Evolutionary conservation across 2,888 invertebrate genomes (phyloP).

Genomic region (Zygogramma bicolorata): DNA sequence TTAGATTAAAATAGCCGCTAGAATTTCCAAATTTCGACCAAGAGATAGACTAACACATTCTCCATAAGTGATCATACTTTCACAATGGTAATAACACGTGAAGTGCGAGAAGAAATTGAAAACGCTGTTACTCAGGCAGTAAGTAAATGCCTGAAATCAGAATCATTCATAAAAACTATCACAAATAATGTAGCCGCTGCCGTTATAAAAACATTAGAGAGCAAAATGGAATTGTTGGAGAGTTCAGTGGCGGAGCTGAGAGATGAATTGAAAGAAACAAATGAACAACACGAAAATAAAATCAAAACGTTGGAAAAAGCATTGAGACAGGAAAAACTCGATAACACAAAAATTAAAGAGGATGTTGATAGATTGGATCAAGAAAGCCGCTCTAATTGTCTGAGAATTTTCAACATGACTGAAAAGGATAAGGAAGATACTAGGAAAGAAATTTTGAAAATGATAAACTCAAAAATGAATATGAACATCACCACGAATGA

Average conservation of each 20-base stretch:
- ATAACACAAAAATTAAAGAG: not conserved
- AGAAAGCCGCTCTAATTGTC: not conserved
- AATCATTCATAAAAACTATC: conserved; percentile 10
- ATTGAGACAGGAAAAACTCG: not conserved
- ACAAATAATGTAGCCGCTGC: conserved; percentile 16
- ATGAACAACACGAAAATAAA: not conserved
- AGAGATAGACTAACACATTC: not conserved
- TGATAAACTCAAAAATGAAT: conserved; percentile 7
- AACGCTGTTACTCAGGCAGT: conserved; percentile 13
- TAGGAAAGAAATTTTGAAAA: not conserved
- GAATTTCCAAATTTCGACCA: not conserved
- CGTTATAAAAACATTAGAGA: conserved; percentile 16
- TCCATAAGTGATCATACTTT: not conserved
- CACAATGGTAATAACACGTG: conserved; percentile 12
- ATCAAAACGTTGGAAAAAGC: not conserved
- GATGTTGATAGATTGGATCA: conserved; percentile 16
- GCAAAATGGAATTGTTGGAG: not conserved
- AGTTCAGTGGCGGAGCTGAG: conserved; percentile 13
- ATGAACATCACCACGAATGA: conserved; percentile 5
- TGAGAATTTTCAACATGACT: conserved; percentile 18
- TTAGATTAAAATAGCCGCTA: not conserved
- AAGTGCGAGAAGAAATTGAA: conserved; percentile 5
- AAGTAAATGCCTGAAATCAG: conserved; percentile 15
- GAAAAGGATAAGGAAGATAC: conserved; percentile 18
- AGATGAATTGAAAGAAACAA: conserved; percentile 10